Evolutionary conservation across 2,113 vertebrate species (phyloP).

Genomic region (Euleptes europaea): DNA sequence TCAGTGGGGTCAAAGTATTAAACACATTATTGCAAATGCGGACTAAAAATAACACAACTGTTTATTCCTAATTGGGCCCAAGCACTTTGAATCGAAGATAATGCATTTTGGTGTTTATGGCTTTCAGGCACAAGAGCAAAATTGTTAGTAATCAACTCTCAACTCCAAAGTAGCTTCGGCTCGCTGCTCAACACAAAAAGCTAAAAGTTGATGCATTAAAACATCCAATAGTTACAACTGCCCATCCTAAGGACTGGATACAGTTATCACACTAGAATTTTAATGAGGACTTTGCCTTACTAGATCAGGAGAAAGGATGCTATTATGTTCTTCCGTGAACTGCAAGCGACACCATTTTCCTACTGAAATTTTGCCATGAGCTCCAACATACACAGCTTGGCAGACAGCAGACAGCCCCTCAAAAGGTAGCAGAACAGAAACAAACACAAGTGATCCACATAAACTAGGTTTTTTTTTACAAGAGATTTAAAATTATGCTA

Average conservation of each 20-base stretch:
- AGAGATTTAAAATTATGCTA: neutral
- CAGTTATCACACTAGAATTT: neutral
- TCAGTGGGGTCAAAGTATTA: conserved; percentile 57
- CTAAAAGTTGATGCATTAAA: conserved; percentile 34
- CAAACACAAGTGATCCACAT: neutral
- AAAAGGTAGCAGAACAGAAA: neutral
- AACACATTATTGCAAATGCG: conserved; percentile 52
- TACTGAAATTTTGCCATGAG: neutral
- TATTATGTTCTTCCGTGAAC: neutral
- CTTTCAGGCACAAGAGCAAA: conserved; percentile 54
- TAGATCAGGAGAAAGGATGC: neutral
- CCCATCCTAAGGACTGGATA: conserved; percentile 11
- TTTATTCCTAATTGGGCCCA: conserved; percentile 59
- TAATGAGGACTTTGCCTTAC: neutral
- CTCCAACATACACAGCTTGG: neutral
- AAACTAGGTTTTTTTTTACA: neutral
- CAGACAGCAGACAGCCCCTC: neutral
- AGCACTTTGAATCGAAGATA: conserved; percentile 59
- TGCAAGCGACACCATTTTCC: neutral
- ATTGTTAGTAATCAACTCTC: conserved; percentile 59
- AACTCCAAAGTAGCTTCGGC: conserved; percentile 43
- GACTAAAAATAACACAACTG: conserved; percentile 54
- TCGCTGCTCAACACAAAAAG: conserved; percentile 45
- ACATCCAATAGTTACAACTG: neutral
- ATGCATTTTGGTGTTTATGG: conserved; percentile 36